Percentiles rank a stretch among this genome's conserved stretches.
Conservation (phyloP, 2,113 vertebrate species). For the Redunca redunca region DNA sequence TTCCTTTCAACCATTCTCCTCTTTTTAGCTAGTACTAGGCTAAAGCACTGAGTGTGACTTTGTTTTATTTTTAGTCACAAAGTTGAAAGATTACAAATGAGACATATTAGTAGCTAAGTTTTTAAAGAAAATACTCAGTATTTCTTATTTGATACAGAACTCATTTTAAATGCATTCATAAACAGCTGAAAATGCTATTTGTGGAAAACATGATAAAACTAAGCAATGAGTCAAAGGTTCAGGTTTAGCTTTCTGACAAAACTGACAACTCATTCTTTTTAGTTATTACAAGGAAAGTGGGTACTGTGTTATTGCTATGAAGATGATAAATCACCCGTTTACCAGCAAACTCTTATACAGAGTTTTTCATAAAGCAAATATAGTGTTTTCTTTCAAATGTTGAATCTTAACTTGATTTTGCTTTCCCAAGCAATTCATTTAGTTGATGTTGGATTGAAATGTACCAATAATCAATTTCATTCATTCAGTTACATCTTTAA, state of each 20-base stretch:
- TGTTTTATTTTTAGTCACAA: constrained; percentile 33
- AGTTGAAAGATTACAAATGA: constrained; percentile 5
- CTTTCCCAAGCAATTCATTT: constrained; percentile 30
- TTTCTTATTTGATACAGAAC: neutral
- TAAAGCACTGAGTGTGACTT: neutral
- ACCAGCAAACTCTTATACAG: neutral
- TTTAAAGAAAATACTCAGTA: neutral
- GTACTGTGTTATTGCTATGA: neutral
- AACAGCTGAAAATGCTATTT: constrained; percentile 5
- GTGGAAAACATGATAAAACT: neutral
- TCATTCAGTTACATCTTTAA: constrained; percentile 7
- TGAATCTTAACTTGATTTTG: constrained; percentile 7
- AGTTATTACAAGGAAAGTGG: neutral
- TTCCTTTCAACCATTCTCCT: neutral
- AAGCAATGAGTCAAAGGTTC: neutral
- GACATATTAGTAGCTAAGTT: neutral
- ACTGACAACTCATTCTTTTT: neutral
- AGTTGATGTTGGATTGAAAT: constrained; percentile 15
- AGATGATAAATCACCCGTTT: neutral
- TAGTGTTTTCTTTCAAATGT: constrained; percentile 5
- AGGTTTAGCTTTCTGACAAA: neutral
- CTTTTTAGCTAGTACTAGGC: neutral
- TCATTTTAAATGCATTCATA: constrained; percentile 42
- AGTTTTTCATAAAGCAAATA: neutral
- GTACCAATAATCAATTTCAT: neutral